phyloP scores from a whole-genome alignment of 2,888 invertebrate genomes.

The Escarpia spicata region DNA sequence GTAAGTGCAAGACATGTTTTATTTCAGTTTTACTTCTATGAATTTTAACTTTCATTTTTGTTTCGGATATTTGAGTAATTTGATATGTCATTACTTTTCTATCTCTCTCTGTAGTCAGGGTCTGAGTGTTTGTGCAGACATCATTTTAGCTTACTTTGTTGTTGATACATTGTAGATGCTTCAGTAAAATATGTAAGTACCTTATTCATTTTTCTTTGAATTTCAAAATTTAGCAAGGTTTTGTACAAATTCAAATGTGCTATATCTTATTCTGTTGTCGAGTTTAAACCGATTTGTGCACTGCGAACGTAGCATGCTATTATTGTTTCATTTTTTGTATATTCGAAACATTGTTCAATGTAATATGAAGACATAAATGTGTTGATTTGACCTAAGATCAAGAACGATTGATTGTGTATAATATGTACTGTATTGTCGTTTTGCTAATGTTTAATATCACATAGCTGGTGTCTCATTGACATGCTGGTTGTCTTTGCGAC shows the following conservation, averaged over 20 bases:
- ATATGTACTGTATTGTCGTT: background rate
- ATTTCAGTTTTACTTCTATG: background rate
- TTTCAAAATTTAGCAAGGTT: conserved; percentile 9
- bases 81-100: background rate
- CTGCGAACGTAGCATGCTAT: background rate
- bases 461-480: background rate
- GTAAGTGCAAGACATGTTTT: background rate
- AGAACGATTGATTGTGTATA: background rate
- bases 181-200: conserved; percentile 8
- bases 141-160: background rate
- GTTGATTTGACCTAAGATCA: background rate
- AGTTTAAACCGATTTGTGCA: background rate
- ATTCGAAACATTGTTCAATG: background rate
- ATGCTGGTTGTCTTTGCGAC: background rate
- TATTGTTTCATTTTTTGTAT: background rate
- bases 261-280: background rate
- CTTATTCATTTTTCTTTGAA: background rate
- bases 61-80: conserved; percentile 16
- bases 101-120: background rate
- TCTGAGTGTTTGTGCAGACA: background rate
- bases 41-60: background rate
- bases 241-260: background rate
- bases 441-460: background rate
- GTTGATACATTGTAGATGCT: background rate
- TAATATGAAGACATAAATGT: background rate